A percentile compares a stretch with the other conserved stretches of the same genome.
These are phyloP conservation scores for Clarias batrachus DNA, from an alignment of 2,113 vertebrate species.

Conservation along the genomic window DNA sequence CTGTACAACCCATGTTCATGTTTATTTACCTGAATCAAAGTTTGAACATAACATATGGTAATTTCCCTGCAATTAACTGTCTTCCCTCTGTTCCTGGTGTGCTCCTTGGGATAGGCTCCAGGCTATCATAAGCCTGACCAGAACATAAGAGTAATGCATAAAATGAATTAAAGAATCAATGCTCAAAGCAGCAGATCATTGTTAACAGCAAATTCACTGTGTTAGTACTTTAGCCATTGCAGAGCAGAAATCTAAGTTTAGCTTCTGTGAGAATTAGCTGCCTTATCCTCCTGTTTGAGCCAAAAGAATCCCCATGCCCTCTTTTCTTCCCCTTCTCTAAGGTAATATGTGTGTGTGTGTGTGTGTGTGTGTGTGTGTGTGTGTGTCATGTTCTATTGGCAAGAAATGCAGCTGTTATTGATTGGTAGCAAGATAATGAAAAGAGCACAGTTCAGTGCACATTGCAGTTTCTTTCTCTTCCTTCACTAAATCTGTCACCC, in stretches of 20 bases:
- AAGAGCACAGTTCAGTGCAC: constrained; percentile 36
- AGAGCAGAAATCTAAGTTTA: background rate
- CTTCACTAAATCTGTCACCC: constrained; percentile 33
- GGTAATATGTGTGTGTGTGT: constrained; percentile 6
- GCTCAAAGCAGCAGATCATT: background rate
- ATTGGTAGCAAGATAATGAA: constrained; percentile 42
- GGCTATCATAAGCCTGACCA: background rate
- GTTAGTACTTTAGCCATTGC: background rate
- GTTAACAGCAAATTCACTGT: background rate
- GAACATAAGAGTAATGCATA: background rate
- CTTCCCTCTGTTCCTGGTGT: background rate
- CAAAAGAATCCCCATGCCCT: background rate
- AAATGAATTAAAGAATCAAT: constrained; percentile 1
- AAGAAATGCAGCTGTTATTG: constrained; percentile 39
- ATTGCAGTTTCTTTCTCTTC: background rate
- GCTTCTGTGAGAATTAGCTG: background rate
- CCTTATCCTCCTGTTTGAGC: background rate
- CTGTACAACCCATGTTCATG: background rate
- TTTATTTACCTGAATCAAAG: background rate
- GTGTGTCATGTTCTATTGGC: constrained; percentile 2
- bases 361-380: constrained; percentile 24
- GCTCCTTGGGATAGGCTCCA: background rate
- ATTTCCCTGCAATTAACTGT: background rate
- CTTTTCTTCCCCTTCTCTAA: background rate
- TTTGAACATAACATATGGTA: background rate